Evolutionary conservation across 2,888 invertebrate species (phyloP).

Genomic region (Liopterus haemorrhoidalis): DNA sequence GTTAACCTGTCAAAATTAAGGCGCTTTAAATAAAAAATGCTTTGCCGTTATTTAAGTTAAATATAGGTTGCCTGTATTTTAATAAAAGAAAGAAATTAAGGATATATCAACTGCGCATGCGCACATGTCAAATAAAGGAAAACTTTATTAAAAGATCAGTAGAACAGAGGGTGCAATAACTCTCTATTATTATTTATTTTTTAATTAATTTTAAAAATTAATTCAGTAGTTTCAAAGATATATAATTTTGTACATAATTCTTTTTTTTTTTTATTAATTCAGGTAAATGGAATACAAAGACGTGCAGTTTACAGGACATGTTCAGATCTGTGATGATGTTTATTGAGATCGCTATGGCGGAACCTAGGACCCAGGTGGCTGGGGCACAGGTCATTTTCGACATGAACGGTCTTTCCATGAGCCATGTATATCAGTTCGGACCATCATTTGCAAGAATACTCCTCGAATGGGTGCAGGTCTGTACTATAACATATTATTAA

Average conservation of each 20-base stretch:
- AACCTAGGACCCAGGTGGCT: constrained; percentile 70
- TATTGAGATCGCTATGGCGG: constrained; percentile 69
- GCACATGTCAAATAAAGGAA: too few species aligned
- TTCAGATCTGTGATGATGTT: constrained; percentile 65
- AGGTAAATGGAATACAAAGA: constrained; percentile 72
- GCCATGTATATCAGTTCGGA: constrained; percentile 68
- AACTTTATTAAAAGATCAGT: not conserved
- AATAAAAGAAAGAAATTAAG: too few species aligned
- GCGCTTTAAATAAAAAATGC: too few species aligned
- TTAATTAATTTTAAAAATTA: constrained; percentile 1
- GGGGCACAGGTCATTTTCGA: constrained; percentile 71
- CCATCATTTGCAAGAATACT: constrained; percentile 69
- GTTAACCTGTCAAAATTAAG: too few species aligned
- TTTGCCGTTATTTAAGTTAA: too few species aligned
- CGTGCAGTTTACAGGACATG: constrained; percentile 59
- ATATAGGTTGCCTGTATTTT: too few species aligned
- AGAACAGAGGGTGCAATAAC: too few species aligned
- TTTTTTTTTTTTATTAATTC: constrained; percentile 32
- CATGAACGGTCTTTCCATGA: constrained; percentile 66
- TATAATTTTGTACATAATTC: not conserved
- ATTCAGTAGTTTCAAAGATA: constrained; percentile 10
- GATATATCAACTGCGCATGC: too few species aligned
- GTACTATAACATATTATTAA: constrained; percentile 1
- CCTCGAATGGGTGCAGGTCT: constrained; percentile 65
- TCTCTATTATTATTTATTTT: constrained; percentile 6